Percentiles rank a stretch among this genome's conserved stretches.
phyloP scores from a whole-genome alignment of 2,888 invertebrate species.

The Reticulitermes lucifugus region DNA sequence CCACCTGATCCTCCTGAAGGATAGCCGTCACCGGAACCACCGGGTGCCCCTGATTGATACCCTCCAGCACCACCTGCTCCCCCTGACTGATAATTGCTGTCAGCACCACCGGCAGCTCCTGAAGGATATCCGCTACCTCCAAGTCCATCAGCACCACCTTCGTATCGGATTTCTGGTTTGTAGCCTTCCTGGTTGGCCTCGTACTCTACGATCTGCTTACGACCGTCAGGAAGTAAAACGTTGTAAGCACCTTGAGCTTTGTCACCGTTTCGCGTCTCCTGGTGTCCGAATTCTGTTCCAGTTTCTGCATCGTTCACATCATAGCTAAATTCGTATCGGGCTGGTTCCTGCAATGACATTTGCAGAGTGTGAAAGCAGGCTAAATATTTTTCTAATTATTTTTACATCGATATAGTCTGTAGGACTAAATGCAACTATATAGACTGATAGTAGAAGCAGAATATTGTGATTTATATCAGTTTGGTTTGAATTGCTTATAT shows the following conservation, averaged over 20 bases:
- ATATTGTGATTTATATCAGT: too few species aligned
- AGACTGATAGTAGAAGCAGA: too few species aligned
- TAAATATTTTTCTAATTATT: too few species aligned
- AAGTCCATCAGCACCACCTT: conserved; percentile 48
- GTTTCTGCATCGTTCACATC: conserved; percentile 52
- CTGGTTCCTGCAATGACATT: conserved; percentile 49
- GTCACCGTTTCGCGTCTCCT: conserved; percentile 53
- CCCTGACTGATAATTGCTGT: conserved; percentile 31
- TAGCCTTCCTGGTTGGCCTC: conserved; percentile 53
- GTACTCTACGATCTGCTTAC: conserved; percentile 54
- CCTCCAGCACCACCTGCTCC: conserved; percentile 38
- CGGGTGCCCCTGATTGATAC: background rate
- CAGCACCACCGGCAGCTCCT: conserved; percentile 29
- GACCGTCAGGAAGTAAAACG: conserved; percentile 54
- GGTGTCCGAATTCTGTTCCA: conserved; percentile 53
- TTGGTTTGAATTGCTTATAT: too few species aligned
- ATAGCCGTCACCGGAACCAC: background rate
- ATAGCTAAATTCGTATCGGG: conserved; percentile 53
- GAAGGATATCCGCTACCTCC: conserved; percentile 45
- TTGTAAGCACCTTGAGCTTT: conserved; percentile 52
- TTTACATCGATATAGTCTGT: too few species aligned
- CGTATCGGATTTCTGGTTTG: conserved; percentile 54
- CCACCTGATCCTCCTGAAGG: conserved; percentile 38
- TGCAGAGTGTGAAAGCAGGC: too few species aligned
- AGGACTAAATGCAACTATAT: too few species aligned